Percentiles rank a stretch among this genome's conserved stretches.
Evolutionary conservation across 2,113 vertebrate genomes (phyloP).

Genomic region (Grallaria varia): DNA sequence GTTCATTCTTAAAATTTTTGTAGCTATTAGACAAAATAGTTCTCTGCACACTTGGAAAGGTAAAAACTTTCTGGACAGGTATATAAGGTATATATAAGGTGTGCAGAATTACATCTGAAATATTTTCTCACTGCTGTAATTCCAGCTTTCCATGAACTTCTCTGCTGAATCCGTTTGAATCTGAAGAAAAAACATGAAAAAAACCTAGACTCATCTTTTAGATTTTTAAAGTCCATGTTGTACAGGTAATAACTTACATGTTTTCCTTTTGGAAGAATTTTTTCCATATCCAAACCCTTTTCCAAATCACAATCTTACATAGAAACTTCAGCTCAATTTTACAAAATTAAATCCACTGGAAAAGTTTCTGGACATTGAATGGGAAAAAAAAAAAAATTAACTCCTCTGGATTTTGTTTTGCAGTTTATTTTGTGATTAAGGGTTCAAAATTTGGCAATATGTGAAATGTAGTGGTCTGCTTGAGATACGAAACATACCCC

Average conservation of each 20-base stretch:
- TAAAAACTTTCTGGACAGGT: not conserved
- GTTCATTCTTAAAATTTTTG: not conserved
- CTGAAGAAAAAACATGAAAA: not conserved
- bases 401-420: not conserved
- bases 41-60: not conserved
- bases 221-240: not conserved
- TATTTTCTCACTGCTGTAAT: not conserved
- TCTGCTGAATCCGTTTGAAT: not conserved
- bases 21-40: not conserved
- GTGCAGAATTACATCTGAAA: not conserved
- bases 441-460: not conserved
- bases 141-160: not conserved
- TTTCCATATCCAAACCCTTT: not conserved
- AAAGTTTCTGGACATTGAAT: not conserved
- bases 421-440: not conserved
- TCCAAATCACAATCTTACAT: not conserved
- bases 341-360: not conserved
- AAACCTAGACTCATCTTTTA: not conserved
- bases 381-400: no score
- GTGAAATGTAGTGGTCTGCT: not conserved
- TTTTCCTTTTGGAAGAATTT: not conserved
- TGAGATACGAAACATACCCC: not conserved
- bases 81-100: not conserved
- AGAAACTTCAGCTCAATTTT: not conserved
- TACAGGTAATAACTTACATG: not conserved